Evolutionary conservation across 2,888 invertebrate genomes (phyloP).

Genomic region (Metacarcinus magister): DNA sequence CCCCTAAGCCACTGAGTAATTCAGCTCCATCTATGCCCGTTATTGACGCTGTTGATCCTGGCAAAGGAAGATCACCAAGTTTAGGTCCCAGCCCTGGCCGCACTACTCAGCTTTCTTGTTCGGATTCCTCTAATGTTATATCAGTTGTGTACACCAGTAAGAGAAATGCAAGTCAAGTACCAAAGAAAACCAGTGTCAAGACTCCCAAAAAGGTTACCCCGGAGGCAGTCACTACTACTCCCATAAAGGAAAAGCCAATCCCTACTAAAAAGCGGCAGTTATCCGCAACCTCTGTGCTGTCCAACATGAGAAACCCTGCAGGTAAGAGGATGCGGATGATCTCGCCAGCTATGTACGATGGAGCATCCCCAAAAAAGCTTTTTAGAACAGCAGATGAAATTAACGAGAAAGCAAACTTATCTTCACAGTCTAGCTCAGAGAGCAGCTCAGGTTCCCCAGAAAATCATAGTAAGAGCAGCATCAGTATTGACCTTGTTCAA

Average conservation of each 20-base stretch:
- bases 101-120: conserved; percentile 40
- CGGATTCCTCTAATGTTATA: conserved; percentile 39
- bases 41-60: not conserved
- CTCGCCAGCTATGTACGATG: conserved; percentile 62
- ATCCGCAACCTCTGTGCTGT: not conserved
- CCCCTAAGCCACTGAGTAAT: not conserved
- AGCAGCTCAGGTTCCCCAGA: not conserved
- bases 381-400: not conserved
- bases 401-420: not conserved
- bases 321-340: conserved; percentile 60
- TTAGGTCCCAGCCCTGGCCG: conserved; percentile 17
- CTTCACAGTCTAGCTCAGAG: not conserved
- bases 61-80: conserved; percentile 40
- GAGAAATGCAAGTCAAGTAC: not conserved
- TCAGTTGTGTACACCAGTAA: conserved; percentile 50
- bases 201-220: not conserved
- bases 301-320: not conserved
- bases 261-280: conserved; percentile 53
- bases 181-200: not conserved
- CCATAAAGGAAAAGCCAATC: not conserved
- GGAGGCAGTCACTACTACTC: not conserved
- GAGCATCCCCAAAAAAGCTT: conserved; percentile 10
- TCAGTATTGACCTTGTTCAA: not conserved
- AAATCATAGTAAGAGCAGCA: not conserved
- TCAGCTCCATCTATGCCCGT: conserved; percentile 36